Conservation (phyloP, 2,888 invertebrate species). For the Hymenopus coronatus region DNA sequence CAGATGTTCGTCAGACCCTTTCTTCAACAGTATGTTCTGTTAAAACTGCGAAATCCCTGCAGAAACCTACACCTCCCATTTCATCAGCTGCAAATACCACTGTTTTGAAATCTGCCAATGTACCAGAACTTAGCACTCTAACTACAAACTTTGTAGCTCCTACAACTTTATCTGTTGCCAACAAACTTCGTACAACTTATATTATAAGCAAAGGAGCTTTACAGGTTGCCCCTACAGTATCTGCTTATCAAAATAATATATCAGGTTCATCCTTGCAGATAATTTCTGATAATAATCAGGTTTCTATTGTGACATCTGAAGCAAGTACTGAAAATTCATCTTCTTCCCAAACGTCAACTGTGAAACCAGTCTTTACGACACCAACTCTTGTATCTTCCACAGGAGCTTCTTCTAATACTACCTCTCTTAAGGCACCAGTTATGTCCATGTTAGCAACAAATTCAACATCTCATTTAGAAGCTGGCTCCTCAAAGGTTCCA, state of each 20-base stretch:
- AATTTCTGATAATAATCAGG: too few species aligned
- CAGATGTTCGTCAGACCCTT: neutral
- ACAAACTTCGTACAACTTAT: neutral
- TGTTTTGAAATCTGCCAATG: neutral
- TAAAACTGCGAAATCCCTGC: neutral
- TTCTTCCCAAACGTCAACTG: neutral
- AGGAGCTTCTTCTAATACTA: neutral
- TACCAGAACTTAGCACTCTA: neutral
- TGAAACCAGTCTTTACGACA: neutral
- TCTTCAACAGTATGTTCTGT: neutral
- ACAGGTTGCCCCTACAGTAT: neutral
- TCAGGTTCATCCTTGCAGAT: too few species aligned
- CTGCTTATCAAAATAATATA: neutral
- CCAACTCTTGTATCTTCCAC: neutral
- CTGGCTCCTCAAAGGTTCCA: neutral
- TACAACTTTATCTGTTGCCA: neutral
- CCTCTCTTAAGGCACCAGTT: neutral
- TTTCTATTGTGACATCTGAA: neutral
- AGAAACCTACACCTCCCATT: neutral
- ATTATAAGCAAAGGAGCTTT: neutral
- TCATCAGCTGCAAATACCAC: neutral
- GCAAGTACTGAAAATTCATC: neutral
- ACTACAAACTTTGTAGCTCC: neutral
- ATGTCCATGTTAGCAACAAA: neutral
- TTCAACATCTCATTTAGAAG: neutral